These are phyloP conservation scores for Pygmarrhopalites habei DNA, from an alignment of 1,140 invertebrate genomes.

Conservation along the genomic window DNA sequence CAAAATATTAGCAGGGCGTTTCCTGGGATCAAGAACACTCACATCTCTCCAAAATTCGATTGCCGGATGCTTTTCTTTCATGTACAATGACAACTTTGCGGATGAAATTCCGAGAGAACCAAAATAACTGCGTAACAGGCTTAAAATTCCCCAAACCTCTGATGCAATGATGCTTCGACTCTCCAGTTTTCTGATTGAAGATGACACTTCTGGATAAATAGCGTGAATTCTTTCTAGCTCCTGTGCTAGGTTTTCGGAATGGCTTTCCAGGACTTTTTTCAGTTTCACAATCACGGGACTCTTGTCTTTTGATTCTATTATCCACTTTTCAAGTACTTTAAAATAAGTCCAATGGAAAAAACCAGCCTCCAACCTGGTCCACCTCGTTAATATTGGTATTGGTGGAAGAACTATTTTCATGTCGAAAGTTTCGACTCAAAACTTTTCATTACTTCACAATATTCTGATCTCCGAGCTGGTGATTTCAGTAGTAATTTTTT, in stretches of 20 bases:
- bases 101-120: neutral
- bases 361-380: slow-evolving; percentile 43
- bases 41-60: slow-evolving; percentile 15
- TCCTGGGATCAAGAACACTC: neutral
- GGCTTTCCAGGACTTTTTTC: neutral
- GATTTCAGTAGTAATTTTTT: no score
- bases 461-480: neutral
- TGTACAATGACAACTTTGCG: neutral
- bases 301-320: neutral
- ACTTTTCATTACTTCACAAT: no score
- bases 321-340: slow-evolving; percentile 14
- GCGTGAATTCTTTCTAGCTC: neutral
- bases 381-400: slow-evolving; percentile 43
- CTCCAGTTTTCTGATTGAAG: neutral
- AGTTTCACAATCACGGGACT: neutral
- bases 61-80: neutral
- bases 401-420: slow-evolving; percentile 41
- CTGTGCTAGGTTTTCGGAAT: neutral
- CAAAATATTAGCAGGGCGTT: neutral
- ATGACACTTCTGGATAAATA: neutral
- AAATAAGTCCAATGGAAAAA: slow-evolving; percentile 42
- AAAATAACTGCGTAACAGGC: neutral
- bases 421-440: neutral
- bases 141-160: neutral
- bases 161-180: neutral